These are phyloP conservation scores for Lordiphosa clarofinis DNA, from an alignment of 1,140 invertebrate species.

Conservation along the genomic window DNA sequence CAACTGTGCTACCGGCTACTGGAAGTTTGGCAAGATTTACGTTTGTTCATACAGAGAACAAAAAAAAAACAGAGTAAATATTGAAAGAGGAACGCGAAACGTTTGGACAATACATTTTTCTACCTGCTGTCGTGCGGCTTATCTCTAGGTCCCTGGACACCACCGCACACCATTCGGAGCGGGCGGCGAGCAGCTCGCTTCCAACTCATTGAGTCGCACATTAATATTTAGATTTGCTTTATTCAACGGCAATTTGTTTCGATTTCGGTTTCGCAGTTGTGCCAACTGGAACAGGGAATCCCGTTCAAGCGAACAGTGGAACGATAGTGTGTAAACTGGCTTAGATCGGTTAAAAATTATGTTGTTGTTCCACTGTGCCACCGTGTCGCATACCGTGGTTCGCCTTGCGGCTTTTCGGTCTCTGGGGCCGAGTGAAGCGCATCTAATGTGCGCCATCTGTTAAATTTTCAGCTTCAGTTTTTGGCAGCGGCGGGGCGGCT, in stretches of 20 bases:
- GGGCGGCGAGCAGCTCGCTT: slow-evolving; percentile 24
- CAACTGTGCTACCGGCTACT: slow-evolving; percentile 24
- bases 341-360: too few relatives aligned
- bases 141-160: slow-evolving; percentile 33
- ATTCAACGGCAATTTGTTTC: slow-evolving; percentile 70
- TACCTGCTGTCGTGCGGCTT: slow-evolving; percentile 52
- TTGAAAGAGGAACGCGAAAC: slow-evolving; percentile 32
- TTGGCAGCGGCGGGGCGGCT: neutral
- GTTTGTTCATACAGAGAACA: slow-evolving; percentile 6
- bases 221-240: slow-evolving; percentile 75
- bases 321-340: too few relatives aligned
- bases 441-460: slow-evolving; percentile 76
- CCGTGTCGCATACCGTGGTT: slow-evolving; percentile 22
- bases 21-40: slow-evolving; percentile 33
- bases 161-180: slow-evolving; percentile 2
- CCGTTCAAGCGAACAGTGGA: slow-evolving; percentile 9
- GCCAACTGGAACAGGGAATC: slow-evolving; percentile 11
- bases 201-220: slow-evolving; percentile 67
- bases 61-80: slow-evolving; percentile 36
- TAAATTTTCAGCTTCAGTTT: slow-evolving; percentile 61
- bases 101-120: slow-evolving; percentile 11
- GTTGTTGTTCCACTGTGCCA: neutral
- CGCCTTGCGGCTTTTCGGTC: slow-evolving; percentile 36
- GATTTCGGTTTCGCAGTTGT: slow-evolving; percentile 38
- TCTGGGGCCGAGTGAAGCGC: slow-evolving; percentile 68